These are phyloP conservation scores for Dusona sp. DNA, from an alignment of 2,888 invertebrate species.

Conservation along the genomic window DNA sequence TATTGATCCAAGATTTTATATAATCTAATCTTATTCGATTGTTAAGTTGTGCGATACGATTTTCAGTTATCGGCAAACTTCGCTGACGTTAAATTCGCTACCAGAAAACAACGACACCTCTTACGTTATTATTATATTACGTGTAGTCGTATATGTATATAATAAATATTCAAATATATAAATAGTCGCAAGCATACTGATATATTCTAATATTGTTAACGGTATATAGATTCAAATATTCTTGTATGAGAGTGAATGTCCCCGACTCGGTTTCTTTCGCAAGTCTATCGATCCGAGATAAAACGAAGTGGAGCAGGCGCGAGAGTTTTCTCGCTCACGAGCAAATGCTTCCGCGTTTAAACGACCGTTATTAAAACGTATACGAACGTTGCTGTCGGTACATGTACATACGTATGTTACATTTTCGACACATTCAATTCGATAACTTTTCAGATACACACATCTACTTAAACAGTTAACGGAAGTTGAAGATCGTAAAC, in stretches of 20 bases:
- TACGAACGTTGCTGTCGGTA: background rate
- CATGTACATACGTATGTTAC: too few relatives aligned
- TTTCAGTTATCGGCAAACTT: background rate
- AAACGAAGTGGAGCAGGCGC: constrained; percentile 58
- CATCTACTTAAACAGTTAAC: background rate
- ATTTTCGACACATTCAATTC: constrained; percentile 22
- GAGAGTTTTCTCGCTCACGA: constrained; percentile 65
- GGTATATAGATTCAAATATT: constrained; percentile 16
- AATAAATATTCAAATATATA: constrained; percentile 6
- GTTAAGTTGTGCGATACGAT: background rate
- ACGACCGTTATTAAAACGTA: constrained; percentile 71
- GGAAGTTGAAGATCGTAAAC: constrained; percentile 4
- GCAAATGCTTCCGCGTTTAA: constrained; percentile 76
- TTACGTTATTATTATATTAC: background rate
- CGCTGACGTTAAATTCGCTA: background rate
- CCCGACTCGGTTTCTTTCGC: constrained; percentile 73
- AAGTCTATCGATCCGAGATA: constrained; percentile 71
- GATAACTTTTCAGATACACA: background rate
- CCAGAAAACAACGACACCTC: background rate
- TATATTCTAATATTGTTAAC: background rate
- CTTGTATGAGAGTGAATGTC: constrained; percentile 73
- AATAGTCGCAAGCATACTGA: background rate
- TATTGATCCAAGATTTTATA: background rate
- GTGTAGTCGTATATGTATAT: background rate
- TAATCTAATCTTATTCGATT: background rate